phyloP scores from a whole-genome alignment of 2,113 vertebrate species.

The Sinocyclocheilus grahami region DNA sequence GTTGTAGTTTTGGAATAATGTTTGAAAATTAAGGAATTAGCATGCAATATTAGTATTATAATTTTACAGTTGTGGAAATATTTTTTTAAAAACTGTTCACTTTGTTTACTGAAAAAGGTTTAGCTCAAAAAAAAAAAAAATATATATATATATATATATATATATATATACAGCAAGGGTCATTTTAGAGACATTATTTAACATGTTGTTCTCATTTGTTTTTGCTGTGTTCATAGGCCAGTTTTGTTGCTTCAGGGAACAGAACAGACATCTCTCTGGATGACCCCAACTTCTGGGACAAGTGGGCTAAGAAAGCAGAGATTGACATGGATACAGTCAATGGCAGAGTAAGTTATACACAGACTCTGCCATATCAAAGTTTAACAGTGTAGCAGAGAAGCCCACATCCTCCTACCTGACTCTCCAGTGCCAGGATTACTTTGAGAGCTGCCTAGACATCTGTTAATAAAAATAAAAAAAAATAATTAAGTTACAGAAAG shows the following conservation, averaged over 20 bases:
- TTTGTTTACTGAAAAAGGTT: too few species aligned
- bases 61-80: too few species aligned
- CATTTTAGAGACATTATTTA: too few species aligned
- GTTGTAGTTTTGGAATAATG: too few species aligned
- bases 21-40: too few species aligned
- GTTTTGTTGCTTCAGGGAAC: constrained; percentile 98
- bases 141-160: too few species aligned
- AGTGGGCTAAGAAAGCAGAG: constrained; percentile 99
- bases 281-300: constrained; percentile 99
- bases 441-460: neutral
- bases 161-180: too few species aligned
- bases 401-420: neutral
- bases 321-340: constrained; percentile 93
- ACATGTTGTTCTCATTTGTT: neutral
- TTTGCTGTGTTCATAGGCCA: constrained; percentile 78
- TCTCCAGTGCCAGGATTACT: neutral
- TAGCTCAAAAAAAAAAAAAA: too few species aligned
- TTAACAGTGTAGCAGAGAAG: neutral
- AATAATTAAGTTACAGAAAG: neutral
- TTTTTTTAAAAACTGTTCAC: too few species aligned
- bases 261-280: constrained; percentile 98
- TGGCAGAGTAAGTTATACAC: constrained; percentile 86
- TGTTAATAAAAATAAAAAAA: too few species aligned
- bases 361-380: neutral
- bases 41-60: too few species aligned